Percentiles rank a stretch among this genome's conserved stretches.
These are phyloP conservation scores for Anguilla megastoma DNA, from an alignment of 2,797 vertebrate genomes.

Conservation along the genomic window DNA sequence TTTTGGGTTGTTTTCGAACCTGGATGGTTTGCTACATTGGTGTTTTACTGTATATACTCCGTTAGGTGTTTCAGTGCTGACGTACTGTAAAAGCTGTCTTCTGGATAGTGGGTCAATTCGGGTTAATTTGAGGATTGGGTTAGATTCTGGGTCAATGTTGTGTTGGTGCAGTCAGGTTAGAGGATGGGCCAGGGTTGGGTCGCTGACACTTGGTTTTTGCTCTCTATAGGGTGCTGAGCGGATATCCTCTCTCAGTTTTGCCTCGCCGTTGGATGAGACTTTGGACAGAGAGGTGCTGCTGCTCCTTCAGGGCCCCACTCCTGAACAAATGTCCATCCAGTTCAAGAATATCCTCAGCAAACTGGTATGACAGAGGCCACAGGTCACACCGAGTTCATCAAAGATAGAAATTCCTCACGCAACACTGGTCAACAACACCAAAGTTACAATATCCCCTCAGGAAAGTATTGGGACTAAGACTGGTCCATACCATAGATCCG, in stretches of 20 bases:
- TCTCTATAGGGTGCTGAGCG: conserved; percentile 52
- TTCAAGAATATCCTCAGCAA: conserved; percentile 69
- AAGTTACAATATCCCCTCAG: neutral
- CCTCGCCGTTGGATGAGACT: conserved; percentile 69
- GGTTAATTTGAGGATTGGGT: neutral
- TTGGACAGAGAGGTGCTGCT: conserved; percentile 79
- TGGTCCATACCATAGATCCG: neutral
- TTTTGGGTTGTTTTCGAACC: neutral
- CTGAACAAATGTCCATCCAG: conserved; percentile 70
- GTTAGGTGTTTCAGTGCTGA: no score
- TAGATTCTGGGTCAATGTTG: neutral
- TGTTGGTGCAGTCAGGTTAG: no score
- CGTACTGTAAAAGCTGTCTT: no score
- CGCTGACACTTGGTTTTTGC: conserved; percentile 1
- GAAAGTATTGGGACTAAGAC: neutral
- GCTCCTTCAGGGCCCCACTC: conserved; percentile 74
- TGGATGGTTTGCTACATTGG: no score
- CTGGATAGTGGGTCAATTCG: neutral
- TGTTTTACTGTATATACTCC: no score
- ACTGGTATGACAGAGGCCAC: conserved; percentile 65
- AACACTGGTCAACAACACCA: neutral
- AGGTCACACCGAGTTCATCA: neutral
- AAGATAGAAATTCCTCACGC: neutral
- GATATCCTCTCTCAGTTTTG: conserved; percentile 53
- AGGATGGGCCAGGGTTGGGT: neutral